These are phyloP conservation scores for Gnathonemus echidnorhynchus DNA, from an alignment of 2,113 vertebrate species.

Conservation along the genomic window DNA sequence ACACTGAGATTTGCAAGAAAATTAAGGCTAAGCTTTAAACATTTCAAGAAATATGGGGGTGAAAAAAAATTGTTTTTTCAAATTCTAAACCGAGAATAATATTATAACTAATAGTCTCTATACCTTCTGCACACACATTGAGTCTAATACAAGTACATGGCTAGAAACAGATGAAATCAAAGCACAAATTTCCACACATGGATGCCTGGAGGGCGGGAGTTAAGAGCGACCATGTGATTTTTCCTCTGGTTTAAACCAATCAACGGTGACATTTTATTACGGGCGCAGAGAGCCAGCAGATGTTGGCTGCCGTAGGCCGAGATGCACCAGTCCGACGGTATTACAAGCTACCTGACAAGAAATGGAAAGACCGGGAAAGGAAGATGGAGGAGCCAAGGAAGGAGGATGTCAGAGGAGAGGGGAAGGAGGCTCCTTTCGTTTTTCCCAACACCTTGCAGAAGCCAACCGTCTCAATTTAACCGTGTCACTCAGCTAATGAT, in stretches of 20 bases:
- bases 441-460: slow-evolving; percentile 58
- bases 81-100: background rate
- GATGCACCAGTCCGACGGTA: background rate
- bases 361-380: background rate
- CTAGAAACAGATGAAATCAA: background rate
- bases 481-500: slow-evolving; percentile 74
- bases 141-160: background rate
- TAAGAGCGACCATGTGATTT: slow-evolving; percentile 2
- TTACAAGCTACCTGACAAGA: slow-evolving; percentile 14
- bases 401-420: background rate
- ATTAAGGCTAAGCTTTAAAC: background rate
- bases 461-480: slow-evolving; percentile 78
- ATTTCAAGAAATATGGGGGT: slow-evolving; percentile 7
- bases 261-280: slow-evolving; percentile 56
- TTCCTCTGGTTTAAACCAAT: slow-evolving; percentile 30
- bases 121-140: background rate
- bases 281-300: slow-evolving; percentile 56
- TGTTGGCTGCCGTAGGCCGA: slow-evolving; percentile 67
- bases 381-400: background rate
- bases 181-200: background rate
- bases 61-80: background rate
- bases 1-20: slow-evolving; percentile 23
- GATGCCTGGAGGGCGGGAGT: background rate
- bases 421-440: slow-evolving; percentile 11
- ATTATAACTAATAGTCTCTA: background rate